These are phyloP conservation scores for Colletes latitarsis DNA, from an alignment of 1,140 invertebrate genomes.

Conservation along the genomic window DNA sequence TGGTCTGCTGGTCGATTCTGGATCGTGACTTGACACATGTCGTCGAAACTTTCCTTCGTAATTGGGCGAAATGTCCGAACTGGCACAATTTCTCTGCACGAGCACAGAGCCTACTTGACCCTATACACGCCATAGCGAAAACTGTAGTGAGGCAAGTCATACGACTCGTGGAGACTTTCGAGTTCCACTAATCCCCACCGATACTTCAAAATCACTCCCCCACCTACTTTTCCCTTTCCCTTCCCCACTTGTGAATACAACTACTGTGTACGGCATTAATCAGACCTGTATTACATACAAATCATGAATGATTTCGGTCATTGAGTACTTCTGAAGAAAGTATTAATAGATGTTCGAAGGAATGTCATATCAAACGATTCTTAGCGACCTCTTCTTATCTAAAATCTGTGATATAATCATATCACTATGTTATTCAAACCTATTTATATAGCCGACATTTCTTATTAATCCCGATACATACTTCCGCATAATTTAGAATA, in stretches of 20 bases:
- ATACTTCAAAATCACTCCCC: conserved; percentile 42
- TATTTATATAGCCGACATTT: too few relatives aligned
- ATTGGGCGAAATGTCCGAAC: conserved; percentile 84
- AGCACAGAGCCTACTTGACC: conserved; percentile 88
- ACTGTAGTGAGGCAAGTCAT: conserved; percentile 82
- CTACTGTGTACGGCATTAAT: conserved; percentile 8
- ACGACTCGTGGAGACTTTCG: conserved; percentile 66
- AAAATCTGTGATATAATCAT: background rate
- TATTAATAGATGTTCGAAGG: background rate
- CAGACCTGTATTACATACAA: background rate
- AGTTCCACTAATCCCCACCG: conserved; percentile 64
- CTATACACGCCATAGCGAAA: conserved; percentile 89
- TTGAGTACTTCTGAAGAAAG: background rate
- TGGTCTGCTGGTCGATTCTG: conserved; percentile 79
- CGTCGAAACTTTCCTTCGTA: conserved; percentile 83
- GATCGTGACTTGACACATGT: conserved; percentile 84
- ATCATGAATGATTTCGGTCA: background rate
- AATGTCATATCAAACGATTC: background rate
- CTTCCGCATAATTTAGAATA: background rate
- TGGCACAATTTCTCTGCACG: conserved; percentile 89
- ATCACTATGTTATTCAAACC: too few relatives aligned
- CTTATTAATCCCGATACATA: too few relatives aligned
- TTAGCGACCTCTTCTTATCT: conserved; percentile 15
- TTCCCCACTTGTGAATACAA: conserved; percentile 33
- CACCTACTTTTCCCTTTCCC: conserved; percentile 42